These are phyloP conservation scores for Manis crassicaudata DNA, from an alignment of 2,797 vertebrate species.

Conservation along the genomic window DNA sequence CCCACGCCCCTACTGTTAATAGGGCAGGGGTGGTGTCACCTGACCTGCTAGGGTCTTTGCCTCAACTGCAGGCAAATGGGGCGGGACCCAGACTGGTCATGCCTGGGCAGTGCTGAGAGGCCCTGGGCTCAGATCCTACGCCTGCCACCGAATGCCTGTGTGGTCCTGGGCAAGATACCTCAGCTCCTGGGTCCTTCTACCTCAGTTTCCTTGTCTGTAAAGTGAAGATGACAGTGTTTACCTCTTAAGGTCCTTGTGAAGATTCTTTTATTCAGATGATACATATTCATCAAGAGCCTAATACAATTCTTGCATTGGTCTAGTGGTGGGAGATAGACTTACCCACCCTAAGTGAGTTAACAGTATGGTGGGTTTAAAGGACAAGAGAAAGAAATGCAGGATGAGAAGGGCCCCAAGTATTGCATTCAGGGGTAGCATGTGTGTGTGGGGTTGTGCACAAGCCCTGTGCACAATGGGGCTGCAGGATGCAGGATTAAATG, in stretches of 20 bases:
- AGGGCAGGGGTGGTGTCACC: background rate
- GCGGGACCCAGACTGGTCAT: background rate
- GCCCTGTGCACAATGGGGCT: background rate
- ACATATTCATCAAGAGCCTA: background rate
- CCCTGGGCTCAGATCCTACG: background rate
- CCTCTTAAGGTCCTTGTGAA: background rate
- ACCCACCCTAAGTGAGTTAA: background rate
- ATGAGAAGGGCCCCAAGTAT: fast-evolving
- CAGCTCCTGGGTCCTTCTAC: background rate
- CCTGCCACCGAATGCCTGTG: background rate
- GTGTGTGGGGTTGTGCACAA: fast-evolving
- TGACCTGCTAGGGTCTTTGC: no score
- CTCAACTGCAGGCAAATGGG: background rate
- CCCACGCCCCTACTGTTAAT: fast-evolving
- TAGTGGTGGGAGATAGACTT: background rate
- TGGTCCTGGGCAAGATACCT: background rate
- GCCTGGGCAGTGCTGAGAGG: fast-evolving
- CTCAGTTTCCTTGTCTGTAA: background rate
- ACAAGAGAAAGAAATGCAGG: background rate
- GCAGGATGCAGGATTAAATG: background rate
- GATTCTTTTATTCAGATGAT: background rate
- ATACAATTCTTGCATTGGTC: background rate
- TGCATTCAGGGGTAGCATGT: background rate
- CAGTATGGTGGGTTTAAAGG: background rate
- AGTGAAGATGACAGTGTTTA: background rate